Evolutionary conservation across 2,113 vertebrate species (phyloP).

Genomic region (Laticauda colubrina): DNA sequence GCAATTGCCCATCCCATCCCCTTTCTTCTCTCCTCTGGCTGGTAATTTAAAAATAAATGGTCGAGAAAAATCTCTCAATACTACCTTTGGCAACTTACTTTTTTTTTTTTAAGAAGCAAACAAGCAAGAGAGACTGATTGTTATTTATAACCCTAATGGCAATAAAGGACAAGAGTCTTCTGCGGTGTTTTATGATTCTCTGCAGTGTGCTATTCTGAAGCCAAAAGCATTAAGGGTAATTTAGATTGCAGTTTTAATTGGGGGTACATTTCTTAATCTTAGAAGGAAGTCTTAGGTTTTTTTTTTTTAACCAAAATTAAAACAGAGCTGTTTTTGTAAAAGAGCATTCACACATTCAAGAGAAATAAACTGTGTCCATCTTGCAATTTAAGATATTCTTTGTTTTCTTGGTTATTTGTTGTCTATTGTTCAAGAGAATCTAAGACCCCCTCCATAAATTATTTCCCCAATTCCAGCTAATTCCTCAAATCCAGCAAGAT

Average conservation of each 20-base stretch:
- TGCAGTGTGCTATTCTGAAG: not conserved
- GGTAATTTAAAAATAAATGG: constrained; percentile 82
- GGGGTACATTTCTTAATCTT: not conserved
- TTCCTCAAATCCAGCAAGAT: not conserved
- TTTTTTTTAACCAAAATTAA: not conserved
- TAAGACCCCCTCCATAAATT: not conserved
- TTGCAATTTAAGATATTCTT: not conserved
- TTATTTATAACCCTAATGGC: constrained; percentile 62
- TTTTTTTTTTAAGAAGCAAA: constrained; percentile 31
- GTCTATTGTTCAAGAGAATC: not conserved
- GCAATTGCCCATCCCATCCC: constrained; percentile 50
- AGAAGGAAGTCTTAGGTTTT: not conserved
- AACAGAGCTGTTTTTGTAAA: not conserved
- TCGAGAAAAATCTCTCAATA: constrained; percentile 79
- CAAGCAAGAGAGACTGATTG: constrained; percentile 51
- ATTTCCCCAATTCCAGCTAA: not conserved
- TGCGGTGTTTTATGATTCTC: constrained; percentile 30
- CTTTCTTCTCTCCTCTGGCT: constrained; percentile 69
- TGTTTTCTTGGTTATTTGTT: not conserved
- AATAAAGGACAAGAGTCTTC: constrained; percentile 35
- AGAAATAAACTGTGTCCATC: not conserved
- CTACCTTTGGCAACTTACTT: constrained; percentile 77
- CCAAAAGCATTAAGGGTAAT: not conserved
- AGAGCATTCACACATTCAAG: not conserved
- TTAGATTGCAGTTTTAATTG: not conserved